Base-by-base conservation (phyloP, 2,888 invertebrate genomes). In the Oscheius sp. region DNA sequence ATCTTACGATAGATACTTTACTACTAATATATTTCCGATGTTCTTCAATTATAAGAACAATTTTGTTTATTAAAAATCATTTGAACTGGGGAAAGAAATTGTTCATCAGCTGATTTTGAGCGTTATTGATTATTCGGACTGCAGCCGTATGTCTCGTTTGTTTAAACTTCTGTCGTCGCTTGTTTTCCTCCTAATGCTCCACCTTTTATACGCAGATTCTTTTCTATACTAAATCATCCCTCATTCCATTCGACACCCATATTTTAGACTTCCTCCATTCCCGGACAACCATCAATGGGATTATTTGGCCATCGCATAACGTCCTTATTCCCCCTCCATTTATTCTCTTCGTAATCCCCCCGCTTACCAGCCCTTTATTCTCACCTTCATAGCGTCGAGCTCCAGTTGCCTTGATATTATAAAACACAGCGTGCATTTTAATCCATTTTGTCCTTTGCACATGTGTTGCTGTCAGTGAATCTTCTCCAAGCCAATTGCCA, bases 91-190 rank as follows among this genome's bases (percentile, higher is more conserved):
- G 5, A 35, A 3, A 13, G n/a, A 49, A 49, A 18, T 3, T 49
- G 2, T 13, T 49, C 49, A 66, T 66, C 66, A 66, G 64, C 64
- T 64, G 64, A 64, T 66, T 52, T 66, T 23, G 66, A 66, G 52
- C 66, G 66, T 7, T 66, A 66, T 66, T 35, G 66, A 66, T 66
- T 27, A 52, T 18, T 27, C 7, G 45, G 9, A 21, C 21, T 27
- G 41, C 61, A 43, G 18, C 43, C 27, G 45, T 18, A 16, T 21
- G 18, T 23, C 16, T 12, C 23, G 66, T 66, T 52, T 66, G 52
- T 66, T 49, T 66, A 66, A 66, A 66, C 49, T 66, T 49, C 43
- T 6, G 35, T 35, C 35, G 27, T 29, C 66, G 27, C 35, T 66
- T 61, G 43, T 41, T 59, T 41, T 29, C 27, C 7, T 16, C 27